Percentiles rank a stretch among this genome's conserved stretches.
phyloP scores from a whole-genome alignment of 2,888 invertebrate genomes.

The Ceriagrion tenellum region DNA sequence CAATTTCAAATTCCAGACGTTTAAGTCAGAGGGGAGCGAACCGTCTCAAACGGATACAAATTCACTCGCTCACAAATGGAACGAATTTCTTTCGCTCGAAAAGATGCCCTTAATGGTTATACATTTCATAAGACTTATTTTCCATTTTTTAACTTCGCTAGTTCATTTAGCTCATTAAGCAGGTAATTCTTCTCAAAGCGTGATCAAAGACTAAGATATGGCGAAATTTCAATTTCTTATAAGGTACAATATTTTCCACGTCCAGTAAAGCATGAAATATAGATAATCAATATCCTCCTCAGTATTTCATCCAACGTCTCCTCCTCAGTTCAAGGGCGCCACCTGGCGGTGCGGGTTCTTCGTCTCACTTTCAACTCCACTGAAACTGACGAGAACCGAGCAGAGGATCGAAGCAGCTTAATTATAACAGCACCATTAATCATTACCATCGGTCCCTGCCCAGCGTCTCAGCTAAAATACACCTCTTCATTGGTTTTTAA shows the following conservation, averaged over 20 bases:
- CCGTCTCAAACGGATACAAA: not conserved
- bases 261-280: not conserved
- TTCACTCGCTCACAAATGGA: not conserved
- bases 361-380: conserved; percentile 21
- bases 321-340: not conserved
- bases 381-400: not conserved
- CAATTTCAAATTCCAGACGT: not conserved
- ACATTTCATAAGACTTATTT: not conserved
- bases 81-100: not conserved
- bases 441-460: conserved; percentile 6
- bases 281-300: conserved; percentile 5
- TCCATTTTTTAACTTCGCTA: not conserved
- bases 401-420: not conserved
- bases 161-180: not conserved
- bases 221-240: not conserved
- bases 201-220: not conserved
- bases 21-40: not conserved
- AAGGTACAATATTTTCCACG: not conserved
- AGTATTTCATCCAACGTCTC: not conserved
- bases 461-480: not conserved
- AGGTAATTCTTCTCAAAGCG: not conserved
- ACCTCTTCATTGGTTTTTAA: not conserved
- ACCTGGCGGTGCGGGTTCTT: not conserved
- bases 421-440: conserved; percentile 32
- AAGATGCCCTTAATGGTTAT: not conserved